Evolutionary conservation across 2,888 invertebrate species (phyloP).

Genomic region (Sarcophaga variegata): DNA sequence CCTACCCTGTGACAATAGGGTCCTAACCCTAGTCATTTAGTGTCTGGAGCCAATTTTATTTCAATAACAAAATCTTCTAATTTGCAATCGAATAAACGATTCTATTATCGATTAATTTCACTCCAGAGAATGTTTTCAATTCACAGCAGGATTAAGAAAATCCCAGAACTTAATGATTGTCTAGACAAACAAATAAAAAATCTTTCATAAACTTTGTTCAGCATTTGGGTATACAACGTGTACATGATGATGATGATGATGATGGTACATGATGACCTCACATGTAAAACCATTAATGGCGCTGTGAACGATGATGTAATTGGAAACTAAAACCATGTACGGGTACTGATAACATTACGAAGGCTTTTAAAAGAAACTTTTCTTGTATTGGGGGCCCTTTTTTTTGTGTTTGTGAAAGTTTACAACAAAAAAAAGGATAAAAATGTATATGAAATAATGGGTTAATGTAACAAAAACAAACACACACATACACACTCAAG

Average conservation of each 20-base stretch:
- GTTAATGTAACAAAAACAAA: slow-evolving; percentile 48
- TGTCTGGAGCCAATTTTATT: no score
- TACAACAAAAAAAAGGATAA: background rate
- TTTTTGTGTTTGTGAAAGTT: background rate
- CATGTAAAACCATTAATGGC: background rate
- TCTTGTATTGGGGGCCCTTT: no score
- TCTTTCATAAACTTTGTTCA: background rate
- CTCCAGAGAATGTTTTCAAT: background rate
- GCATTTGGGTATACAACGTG: background rate
- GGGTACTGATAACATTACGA: background rate
- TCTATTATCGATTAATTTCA: no score
- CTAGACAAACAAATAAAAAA: background rate
- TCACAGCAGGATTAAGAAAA: slow-evolving; percentile 11
- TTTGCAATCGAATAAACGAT: no score
- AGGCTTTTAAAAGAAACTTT: background rate
- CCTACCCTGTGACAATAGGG: no score
- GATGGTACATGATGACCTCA: background rate
- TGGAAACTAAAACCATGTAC: background rate
- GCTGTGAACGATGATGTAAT: background rate
- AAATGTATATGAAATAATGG: slow-evolving; percentile 16
- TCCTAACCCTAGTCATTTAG: no score
- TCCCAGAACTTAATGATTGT: slow-evolving; percentile 15
- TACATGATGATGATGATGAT: background rate
- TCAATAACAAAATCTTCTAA: no score
- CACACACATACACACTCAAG: background rate